phyloP scores from a whole-genome alignment of 2,797 vertebrate genomes.

The Squalus acanthias region DNA sequence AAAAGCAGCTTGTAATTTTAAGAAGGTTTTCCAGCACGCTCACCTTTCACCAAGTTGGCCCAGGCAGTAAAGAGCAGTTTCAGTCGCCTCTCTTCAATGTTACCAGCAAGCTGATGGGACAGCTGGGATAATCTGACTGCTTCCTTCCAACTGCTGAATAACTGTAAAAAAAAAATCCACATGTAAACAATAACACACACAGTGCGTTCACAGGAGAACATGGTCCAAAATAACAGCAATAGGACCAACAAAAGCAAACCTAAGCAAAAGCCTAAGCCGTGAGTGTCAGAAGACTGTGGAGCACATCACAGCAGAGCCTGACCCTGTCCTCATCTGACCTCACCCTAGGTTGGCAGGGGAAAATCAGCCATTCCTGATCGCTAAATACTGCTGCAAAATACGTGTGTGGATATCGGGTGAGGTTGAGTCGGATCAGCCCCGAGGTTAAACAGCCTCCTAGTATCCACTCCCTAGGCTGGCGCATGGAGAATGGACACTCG shows the following conservation, averaged over 20 bases:
- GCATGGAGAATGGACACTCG: not conserved
- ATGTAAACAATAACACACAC: not conserved
- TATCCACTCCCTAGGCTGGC: not conserved
- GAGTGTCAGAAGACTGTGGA: not conserved
- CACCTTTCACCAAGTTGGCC: constrained; percentile 31
- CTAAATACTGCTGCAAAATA: not conserved
- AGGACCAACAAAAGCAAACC: not conserved
- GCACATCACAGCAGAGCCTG: not conserved
- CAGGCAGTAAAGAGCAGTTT: not conserved
- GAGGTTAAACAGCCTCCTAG: not conserved
- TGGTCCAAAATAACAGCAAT: not conserved
- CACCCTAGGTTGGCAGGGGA: not conserved
- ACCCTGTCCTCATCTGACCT: not conserved
- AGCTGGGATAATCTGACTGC: constrained; percentile 2
- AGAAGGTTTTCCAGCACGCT: not conserved
- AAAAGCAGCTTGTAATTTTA: not conserved
- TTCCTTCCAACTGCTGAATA: not conserved
- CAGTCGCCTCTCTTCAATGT: not conserved
- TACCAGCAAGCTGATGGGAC: not conserved
- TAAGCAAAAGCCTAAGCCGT: not conserved
- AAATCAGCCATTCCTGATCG: not conserved
- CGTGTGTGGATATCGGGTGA: not conserved
- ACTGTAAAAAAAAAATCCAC: not conserved
- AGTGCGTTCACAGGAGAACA: not conserved
- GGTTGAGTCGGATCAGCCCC: not conserved